These are phyloP conservation scores for Sinhomidia bicolor DNA, from an alignment of 2,888 invertebrate species.

Conservation along the genomic window DNA sequence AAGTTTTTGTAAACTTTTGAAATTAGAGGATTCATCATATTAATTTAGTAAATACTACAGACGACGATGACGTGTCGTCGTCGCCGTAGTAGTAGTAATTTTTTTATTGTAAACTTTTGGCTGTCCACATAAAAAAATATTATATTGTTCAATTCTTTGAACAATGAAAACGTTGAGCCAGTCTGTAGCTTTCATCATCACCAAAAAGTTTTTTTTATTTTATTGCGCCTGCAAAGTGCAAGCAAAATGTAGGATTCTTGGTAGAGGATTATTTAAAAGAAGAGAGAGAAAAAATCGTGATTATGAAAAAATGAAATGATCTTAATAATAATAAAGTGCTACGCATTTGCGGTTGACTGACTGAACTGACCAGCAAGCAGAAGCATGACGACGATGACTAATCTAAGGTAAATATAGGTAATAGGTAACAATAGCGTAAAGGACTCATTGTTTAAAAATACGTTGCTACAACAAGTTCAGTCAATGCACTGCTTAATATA, in stretches of 20 bases:
- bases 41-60: neutral
- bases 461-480: neutral
- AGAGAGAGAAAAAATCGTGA: conserved; percentile 14
- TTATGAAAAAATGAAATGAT: conserved; percentile 47
- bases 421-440: conserved; percentile 10
- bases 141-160: conserved; percentile 15
- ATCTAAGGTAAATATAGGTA: neutral
- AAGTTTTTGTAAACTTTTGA: no score
- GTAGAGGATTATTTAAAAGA: neutral
- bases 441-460: conserved; percentile 27
- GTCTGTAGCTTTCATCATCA: conserved; percentile 26
- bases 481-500: neutral
- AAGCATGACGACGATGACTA: conserved; percentile 18
- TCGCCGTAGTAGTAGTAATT: no score
- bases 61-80: neutral
- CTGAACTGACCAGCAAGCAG: neutral
- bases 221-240: no score
- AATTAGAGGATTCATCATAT: no score
- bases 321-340: conserved; percentile 21
- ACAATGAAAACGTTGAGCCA: conserved; percentile 12
- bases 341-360: neutral
- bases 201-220: neutral
- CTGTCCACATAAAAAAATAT: neutral
- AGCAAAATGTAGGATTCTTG: neutral
- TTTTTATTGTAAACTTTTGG: no score